phyloP scores from a whole-genome alignment of 1,140 invertebrate species.

The Glomeris maerens region DNA sequence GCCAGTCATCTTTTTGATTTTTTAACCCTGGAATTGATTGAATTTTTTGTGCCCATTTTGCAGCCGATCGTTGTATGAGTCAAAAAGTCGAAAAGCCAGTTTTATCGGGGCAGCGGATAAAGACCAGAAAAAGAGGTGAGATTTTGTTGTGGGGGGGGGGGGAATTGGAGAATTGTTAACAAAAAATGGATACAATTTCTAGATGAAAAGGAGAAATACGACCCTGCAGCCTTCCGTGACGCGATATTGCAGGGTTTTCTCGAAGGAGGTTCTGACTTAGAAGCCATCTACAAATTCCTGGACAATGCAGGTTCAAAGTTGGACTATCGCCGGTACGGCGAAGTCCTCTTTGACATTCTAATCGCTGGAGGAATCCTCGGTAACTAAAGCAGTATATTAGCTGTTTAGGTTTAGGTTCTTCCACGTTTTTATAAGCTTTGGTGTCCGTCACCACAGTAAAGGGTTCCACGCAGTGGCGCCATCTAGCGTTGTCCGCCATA shows the following conservation, averaged over 20 bases:
- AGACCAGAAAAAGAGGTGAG: slow-evolving; percentile 99
- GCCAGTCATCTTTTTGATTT: not conserved
- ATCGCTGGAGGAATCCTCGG: slow-evolving; percentile 85
- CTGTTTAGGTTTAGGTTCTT: no score
- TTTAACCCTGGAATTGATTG: not conserved
- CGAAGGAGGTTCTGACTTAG: slow-evolving; percentile 79
- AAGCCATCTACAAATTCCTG: slow-evolving; percentile 83
- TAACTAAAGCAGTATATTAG: slow-evolving; percentile 27
- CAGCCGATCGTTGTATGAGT: slow-evolving; percentile 98
- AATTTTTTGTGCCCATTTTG: slow-evolving; percentile 43
- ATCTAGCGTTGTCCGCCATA: no score
- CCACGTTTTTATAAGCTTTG: no score
- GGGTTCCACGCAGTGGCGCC: no score
- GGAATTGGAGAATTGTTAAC: no score
- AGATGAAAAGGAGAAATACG: slow-evolving; percentile 99
- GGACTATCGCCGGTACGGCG: slow-evolving; percentile 93
- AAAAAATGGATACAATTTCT: no score
- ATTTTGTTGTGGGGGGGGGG: no score
- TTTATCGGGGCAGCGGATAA: slow-evolving; percentile 98
- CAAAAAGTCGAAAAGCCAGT: slow-evolving; percentile 99
- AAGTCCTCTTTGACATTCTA: slow-evolving; percentile 92
- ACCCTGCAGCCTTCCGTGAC: slow-evolving; percentile 93
- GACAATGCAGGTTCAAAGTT: slow-evolving; percentile 86
- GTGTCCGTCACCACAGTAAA: no score
- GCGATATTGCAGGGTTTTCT: slow-evolving; percentile 82